phyloP scores from a whole-genome alignment of 2,888 invertebrate species.

The Patella caerulea region DNA sequence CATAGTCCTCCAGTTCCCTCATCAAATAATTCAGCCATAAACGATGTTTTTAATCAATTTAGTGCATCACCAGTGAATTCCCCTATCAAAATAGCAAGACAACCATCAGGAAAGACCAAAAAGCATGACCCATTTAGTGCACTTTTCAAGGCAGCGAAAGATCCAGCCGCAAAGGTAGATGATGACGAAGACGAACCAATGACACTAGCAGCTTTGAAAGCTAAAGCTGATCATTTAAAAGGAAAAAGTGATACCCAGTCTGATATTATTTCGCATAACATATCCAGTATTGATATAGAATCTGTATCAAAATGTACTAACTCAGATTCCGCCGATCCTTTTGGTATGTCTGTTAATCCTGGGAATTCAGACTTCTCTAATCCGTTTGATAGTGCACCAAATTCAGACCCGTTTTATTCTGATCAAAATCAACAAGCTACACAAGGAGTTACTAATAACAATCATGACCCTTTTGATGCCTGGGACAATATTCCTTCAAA shows the following conservation, averaged over 20 bases:
- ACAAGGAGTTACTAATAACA: background rate
- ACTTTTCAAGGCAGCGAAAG: conserved; percentile 9
- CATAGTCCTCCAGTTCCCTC: background rate
- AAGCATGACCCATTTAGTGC: conserved; percentile 1
- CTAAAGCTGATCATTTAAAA: conserved; percentile 1
- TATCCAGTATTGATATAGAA: conserved; percentile 1
- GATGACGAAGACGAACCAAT: background rate
- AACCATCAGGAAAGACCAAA: background rate
- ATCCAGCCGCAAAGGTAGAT: background rate
- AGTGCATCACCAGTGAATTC: conserved; percentile 4
- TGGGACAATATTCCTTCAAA: background rate
- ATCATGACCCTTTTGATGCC: background rate
- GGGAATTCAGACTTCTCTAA: conserved; percentile 22
- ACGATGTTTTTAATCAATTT: background rate
- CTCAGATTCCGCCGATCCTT: conserved; percentile 1
- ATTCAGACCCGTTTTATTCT: background rate
- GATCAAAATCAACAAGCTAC: background rate
- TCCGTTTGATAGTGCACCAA: conserved; percentile 26
- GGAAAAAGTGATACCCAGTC: conserved; percentile 6
- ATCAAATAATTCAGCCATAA: background rate
- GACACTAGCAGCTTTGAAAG: background rate
- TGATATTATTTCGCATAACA: background rate
- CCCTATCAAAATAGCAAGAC: conserved; percentile 2
- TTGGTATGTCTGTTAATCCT: background rate
- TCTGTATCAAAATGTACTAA: background rate